Conservation (phyloP, 1,140 invertebrate species). For the Ceratina australensis region DNA sequence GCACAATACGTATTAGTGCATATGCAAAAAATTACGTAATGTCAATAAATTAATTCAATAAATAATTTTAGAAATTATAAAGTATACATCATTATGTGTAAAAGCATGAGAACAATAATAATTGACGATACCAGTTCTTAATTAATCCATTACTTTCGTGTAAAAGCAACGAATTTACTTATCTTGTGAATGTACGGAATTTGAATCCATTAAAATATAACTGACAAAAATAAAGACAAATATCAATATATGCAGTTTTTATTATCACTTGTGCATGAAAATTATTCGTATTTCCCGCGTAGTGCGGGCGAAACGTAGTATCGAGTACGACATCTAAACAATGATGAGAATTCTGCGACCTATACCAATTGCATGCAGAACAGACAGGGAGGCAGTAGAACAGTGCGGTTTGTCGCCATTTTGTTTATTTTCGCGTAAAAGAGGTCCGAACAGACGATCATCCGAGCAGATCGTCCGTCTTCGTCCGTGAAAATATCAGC, state of each 20-base stretch:
- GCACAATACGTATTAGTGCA: background rate
- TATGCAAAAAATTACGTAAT: background rate
- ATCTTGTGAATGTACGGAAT: background rate
- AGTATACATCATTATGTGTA: too few relatives aligned
- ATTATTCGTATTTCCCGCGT: constrained; percentile 22
- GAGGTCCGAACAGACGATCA: constrained; percentile 51
- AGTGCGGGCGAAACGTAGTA: background rate
- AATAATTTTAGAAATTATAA: too few relatives aligned
- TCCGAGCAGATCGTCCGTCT: constrained; percentile 30
- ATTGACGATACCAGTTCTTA: background rate
- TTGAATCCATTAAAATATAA: background rate
- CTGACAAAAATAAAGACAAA: background rate
- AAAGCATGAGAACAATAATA: too few relatives aligned
- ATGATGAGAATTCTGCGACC: constrained; percentile 1
- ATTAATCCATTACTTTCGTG: background rate
- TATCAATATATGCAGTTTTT: background rate
- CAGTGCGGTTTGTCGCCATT: constrained; percentile 69
- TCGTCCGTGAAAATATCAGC: constrained; percentile 33
- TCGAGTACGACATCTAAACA: constrained; percentile 37
- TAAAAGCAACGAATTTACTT: background rate
- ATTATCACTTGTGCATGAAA: background rate
- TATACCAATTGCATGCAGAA: constrained; percentile 24
- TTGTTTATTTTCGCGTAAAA: constrained; percentile 74
- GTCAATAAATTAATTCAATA: background rate
- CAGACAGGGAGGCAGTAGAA: constrained; percentile 43